Base-by-base conservation (phyloP, 2,888 invertebrate genomes). In the Agrotis puta region DNA sequence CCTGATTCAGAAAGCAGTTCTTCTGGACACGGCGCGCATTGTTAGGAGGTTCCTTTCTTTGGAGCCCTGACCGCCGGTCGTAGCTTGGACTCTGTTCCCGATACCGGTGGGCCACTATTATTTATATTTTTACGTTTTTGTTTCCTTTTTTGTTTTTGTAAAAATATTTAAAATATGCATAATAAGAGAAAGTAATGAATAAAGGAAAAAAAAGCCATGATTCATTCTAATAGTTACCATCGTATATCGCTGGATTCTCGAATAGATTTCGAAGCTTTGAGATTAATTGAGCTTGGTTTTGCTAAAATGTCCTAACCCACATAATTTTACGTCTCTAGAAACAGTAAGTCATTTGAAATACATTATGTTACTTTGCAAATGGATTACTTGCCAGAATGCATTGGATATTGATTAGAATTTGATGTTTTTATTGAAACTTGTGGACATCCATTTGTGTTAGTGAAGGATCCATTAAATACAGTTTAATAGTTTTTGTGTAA, bases 401-500 rank as follows among this genome's bases (percentile, higher is more conserved):
- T 53, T 63, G n/a, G 11, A 50, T 33, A 51, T 67, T 51, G 47
- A 66, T 58, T 6, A 39, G 50, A n/a, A 20, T 14, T 43, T 39
- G 18, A 45, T 22, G 22, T 73, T 79, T 77, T 66, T 59, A 68
- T 66, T 70, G 56, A 69, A 65, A 50, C 43, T 58, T 48, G 48
- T 39, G 47, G 50, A 64, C 51, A 48, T 61, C 48, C 58, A 65
- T 80, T 71, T 65, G 64, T 58, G 14, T 45, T 24, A 74, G 27
- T 57, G 57, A 64, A 56, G 56, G 43, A 39, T 4, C 51, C 69
- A 76, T 77, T 71, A 79, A 63, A 77, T 50, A 64, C 39, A 48
- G 53, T 72, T 77, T 56, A 79, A 62, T 74, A 58, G 68, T 79
- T 68, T 67, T 79, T 73, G 47, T 65, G 47, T 24, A 43, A 61